Evolutionary conservation across 2,113 vertebrate species (phyloP).

Genomic region (Mirounga angustirostris): DNA sequence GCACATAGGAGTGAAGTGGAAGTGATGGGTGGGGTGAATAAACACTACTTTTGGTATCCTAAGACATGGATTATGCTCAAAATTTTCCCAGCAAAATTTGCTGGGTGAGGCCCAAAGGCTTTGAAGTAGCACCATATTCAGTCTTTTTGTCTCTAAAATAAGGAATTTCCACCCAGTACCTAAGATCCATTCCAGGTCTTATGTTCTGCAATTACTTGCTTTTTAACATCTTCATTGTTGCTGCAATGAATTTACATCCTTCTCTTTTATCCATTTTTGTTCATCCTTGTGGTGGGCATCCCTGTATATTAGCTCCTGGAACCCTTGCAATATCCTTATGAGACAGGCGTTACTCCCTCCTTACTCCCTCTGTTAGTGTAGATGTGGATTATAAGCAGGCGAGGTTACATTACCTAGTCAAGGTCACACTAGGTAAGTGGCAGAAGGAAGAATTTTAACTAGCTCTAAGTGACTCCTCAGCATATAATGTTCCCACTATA

Average conservation of each 20-base stretch:
- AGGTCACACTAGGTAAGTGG: neutral
- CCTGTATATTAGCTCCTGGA: neutral
- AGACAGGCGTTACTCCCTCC: neutral
- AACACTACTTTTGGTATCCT: neutral
- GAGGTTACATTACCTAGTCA: neutral
- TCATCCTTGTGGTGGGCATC: neutral
- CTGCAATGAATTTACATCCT: neutral
- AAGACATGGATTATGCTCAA: neutral
- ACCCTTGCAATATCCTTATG: neutral
- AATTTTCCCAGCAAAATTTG: neutral
- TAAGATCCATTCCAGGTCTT: neutral
- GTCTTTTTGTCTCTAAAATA: neutral
- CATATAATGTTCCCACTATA: neutral
- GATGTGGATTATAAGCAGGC: neutral
- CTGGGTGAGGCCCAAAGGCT: neutral
- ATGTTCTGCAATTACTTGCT: neutral
- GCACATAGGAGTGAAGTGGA: neutral
- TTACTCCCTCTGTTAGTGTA: neutral
- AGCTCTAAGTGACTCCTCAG: neutral
- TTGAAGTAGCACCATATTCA: neutral
- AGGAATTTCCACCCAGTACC: neutral
- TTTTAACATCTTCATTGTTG: neutral
- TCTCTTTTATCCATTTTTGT: neutral
- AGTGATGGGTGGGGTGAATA: neutral
- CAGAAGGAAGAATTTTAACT: neutral